Conservation (phyloP, 2,888 invertebrate species). For the Drosophila macrospina region DNA sequence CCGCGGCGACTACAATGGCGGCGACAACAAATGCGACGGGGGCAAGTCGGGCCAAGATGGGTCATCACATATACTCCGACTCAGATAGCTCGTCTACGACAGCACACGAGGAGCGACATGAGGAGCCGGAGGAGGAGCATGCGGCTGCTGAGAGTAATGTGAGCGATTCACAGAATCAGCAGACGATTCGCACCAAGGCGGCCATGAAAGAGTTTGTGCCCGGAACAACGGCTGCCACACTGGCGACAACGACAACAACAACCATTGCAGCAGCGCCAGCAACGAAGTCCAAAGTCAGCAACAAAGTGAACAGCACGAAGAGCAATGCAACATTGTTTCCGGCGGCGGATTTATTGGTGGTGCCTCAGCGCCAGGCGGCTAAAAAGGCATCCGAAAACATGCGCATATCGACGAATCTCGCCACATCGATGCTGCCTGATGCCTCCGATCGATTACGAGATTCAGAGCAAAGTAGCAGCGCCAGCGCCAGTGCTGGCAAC, state of each 20-base stretch:
- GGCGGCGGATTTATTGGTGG: conserved; percentile 90
- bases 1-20: conserved; percentile 18
- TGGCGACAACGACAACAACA: conserved; percentile 24
- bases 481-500: conserved; percentile 13
- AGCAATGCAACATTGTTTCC: conserved; percentile 84
- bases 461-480: conserved; percentile 36
- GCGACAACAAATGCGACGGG: conserved; percentile 10
- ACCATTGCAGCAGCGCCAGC: conserved; percentile 9
- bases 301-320: conserved; percentile 29
- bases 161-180: conserved; percentile 89
- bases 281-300: conserved; percentile 37
- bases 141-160: conserved; percentile 88
- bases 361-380: conserved; percentile 95
- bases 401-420: conserved; percentile 88
- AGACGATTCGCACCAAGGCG: conserved; percentile 91
- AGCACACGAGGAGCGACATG: conserved; percentile 34
- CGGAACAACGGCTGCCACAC: conserved; percentile 59
- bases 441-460: conserved; percentile 57
- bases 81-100: conserved; percentile 86
- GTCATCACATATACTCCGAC: conserved; percentile 94
- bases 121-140: conserved; percentile 73
- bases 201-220: conserved; percentile 93
- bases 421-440: conserved; percentile 56
- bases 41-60: conserved; percentile 84
- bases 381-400: conserved; percentile 96